Percentiles rank a stretch among this genome's conserved stretches.
Evolutionary conservation across 2,113 vertebrate genomes (phyloP).

Genomic region (Galemys pyrenaicus): DNA sequence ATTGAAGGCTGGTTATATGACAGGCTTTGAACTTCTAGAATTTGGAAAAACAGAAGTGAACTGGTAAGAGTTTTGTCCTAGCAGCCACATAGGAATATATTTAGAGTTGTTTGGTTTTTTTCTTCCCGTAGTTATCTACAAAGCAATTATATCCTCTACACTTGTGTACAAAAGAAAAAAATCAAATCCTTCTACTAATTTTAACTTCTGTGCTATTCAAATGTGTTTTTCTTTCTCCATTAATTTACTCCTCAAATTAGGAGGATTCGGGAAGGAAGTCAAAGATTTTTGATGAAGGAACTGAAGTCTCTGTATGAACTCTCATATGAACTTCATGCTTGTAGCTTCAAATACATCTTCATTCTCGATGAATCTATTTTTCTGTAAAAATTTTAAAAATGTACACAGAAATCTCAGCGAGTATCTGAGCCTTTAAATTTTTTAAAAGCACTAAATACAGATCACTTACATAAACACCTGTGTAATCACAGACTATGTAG

Average conservation of each 20-base stretch:
- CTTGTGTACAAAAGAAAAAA: neutral
- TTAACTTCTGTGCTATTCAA: neutral
- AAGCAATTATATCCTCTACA: neutral
- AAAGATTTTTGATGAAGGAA: neutral
- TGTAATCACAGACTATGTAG: neutral
- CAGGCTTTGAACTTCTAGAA: neutral
- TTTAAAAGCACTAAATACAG: neutral
- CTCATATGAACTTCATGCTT: neutral
- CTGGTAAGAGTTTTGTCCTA: neutral
- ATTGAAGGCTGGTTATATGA: neutral
- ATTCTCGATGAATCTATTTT: neutral
- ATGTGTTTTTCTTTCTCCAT: neutral
- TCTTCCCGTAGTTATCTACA: neutral
- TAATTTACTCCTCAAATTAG: neutral
- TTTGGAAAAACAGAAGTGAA: neutral
- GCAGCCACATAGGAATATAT: neutral
- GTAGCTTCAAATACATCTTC: neutral
- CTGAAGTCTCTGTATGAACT: neutral
- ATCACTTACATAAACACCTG: neutral
- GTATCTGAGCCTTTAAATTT: neutral
- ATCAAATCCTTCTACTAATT: neutral
- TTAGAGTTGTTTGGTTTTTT: neutral
- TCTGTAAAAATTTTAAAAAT: neutral
- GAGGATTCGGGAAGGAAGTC: neutral
- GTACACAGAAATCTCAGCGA: neutral